A percentile compares a stretch with the other conserved stretches of the same genome.
These are phyloP conservation scores for Pangasius djambal DNA, from an alignment of 2,797 vertebrate genomes.

Conservation along the genomic window DNA sequence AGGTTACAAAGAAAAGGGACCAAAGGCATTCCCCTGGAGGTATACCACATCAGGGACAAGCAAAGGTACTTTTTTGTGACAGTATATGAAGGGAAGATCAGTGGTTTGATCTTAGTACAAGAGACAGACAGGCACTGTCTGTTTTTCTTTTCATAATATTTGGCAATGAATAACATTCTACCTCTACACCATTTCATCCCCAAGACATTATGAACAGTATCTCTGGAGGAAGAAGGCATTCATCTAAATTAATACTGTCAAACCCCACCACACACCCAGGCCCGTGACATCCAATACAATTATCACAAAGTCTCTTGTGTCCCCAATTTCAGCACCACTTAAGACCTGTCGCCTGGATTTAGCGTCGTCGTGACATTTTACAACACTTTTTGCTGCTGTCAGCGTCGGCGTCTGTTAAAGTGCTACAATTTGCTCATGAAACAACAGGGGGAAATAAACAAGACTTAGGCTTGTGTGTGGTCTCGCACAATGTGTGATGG, in stretches of 20 bases:
- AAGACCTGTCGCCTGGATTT: constrained; percentile 51
- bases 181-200: constrained; percentile 34
- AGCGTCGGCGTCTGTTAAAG: constrained; percentile 20
- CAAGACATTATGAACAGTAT: constrained; percentile 44
- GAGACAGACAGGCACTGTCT: not conserved
- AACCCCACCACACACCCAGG: constrained; percentile 44
- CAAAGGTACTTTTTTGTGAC: not conserved
- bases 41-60: not conserved
- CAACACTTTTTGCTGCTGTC: constrained; percentile 48
- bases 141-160: constrained; percentile 24
- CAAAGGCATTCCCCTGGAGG: not conserved
- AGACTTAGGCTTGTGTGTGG: constrained; percentile 18
- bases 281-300: constrained; percentile 51
- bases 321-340: constrained; percentile 47
- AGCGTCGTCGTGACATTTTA: constrained; percentile 52
- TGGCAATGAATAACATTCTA: constrained; percentile 23
- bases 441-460: constrained; percentile 24
- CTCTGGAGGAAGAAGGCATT: constrained; percentile 50
- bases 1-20: not conserved
- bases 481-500: constrained; percentile 12
- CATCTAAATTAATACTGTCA: constrained; percentile 58
- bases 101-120: not conserved
- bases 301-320: constrained; percentile 45
- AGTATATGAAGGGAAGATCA: not conserved
- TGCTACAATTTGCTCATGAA: constrained; percentile 33